Conservation (phyloP, 2,888 invertebrate genomes). For the Carpatolechia fugitivella region DNA sequence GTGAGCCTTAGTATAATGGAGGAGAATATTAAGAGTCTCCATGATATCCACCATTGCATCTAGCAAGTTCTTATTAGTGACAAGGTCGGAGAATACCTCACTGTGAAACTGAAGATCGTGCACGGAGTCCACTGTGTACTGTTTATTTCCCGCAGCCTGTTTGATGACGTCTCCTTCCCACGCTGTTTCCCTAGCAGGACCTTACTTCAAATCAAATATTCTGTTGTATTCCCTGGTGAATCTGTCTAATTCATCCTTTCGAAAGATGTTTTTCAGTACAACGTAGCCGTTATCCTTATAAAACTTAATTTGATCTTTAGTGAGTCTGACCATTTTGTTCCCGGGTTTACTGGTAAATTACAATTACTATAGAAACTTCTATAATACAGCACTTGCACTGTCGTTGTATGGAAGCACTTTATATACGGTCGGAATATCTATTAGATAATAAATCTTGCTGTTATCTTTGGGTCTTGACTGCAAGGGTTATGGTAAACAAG, state of each 20-base stretch:
- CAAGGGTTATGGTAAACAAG: no score
- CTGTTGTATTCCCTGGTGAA: constrained; percentile 60
- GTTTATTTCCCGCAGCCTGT: constrained; percentile 30
- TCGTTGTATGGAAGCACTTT: no score
- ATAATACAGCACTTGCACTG: no score
- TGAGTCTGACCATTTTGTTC: constrained; percentile 37
- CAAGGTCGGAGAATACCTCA: constrained; percentile 53
- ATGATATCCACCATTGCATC: constrained; percentile 67
- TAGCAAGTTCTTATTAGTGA: constrained; percentile 60
- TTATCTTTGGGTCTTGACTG: no score
- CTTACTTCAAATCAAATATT: constrained; percentile 55
- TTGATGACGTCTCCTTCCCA: constrained; percentile 64
- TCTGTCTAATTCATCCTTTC: constrained; percentile 52
- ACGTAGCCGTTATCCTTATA: constrained; percentile 67
- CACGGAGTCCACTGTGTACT: constrained; percentile 33
- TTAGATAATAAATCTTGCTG: no score
- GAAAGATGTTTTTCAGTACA: constrained; percentile 54
- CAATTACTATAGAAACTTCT: no score
- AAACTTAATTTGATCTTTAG: constrained; percentile 53
- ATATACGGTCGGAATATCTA: no score
- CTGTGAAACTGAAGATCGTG: constrained; percentile 73
- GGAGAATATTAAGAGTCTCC: constrained; percentile 61
- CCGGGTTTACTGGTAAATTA: no score
- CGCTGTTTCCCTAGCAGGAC: constrained; percentile 59
- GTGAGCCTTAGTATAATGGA: constrained; percentile 76